Base-by-base conservation (phyloP, 2,888 invertebrate species). In the Acheta domesticus region DNA sequence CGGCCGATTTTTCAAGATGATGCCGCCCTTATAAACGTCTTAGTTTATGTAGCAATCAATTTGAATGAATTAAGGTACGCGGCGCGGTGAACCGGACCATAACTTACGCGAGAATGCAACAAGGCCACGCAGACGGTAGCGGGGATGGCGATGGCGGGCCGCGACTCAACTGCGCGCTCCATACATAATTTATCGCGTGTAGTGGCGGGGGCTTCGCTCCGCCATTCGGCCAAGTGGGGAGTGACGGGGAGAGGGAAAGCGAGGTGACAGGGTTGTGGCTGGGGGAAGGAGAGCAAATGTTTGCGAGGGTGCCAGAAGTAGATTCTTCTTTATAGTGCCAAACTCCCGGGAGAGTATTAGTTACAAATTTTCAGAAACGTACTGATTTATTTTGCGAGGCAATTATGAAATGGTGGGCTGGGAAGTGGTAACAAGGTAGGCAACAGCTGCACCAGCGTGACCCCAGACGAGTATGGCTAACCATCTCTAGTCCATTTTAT, bases 31-130 rank as follows among this genome's bases (percentile, higher is more conserved):
- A 62, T 62, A 62, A 62, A 62, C 62, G n/a, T 62, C 62, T 62
- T 62, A 62, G 62, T 62, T 62, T 62, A 62, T 62, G 62, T 62
- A 62, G 62, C 62, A 62, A 62, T 62, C 62, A 62, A 62, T 62
- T 62, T 62, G 62, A 62, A 62, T 62, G 62, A 62, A 62, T 62
- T 62, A 62, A 62, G 62, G 62, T 19, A 4, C 62, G n/a, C 14
- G 14, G 62, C 62, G 62, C 62, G 62, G 62, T 14, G 16, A 62
- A 62, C 62, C 62, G 14, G 62, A 62, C 62, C 62, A 62, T 62
- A 62, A 62, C 62, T 62, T 62, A 5, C 62, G 62, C 16, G 62
- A n/a, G 62, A 62, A 62, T 62, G 62, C 62, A 62, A 62, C 62
- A 62, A 62, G 62, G 62, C 62, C 62, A 62, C 62, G 62, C 62